Base-by-base conservation (phyloP, 1,140 invertebrate species). In the Drosophila bipectinata region DNA sequence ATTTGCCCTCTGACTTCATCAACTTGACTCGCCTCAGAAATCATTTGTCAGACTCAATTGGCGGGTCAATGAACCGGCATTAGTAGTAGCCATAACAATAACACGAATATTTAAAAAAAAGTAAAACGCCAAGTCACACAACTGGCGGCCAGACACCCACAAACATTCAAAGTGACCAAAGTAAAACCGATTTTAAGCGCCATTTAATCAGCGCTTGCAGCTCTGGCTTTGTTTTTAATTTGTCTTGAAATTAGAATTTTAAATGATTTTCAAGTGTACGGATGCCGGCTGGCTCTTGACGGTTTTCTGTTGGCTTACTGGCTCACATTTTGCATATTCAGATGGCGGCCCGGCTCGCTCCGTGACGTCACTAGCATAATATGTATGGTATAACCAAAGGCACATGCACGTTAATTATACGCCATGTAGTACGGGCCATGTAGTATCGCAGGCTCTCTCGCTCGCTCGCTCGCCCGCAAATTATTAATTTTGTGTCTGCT, bases 201-300 rank as follows among this genome's bases (percentile, higher is more conserved):
- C 82, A 79, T 87, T 87, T 87, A 87, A 87, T 87, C 83, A 79
- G 71, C 71, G 82, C 74, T 59, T 79, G 74, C 64, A 85, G 82
- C 82, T 72, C 54, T 57, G 48, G 63, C 74, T 81, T 75, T 87
- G 82, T 79, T 78, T 87, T 85, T 82, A 79, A 85, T 87, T 87
- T 88, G 83, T 78, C 82, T 87, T 88, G 82, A 83, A 87, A 88
- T 87, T 88, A 88, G 83, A 88, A 87, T 88, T 87, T 87, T 87
- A 87, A 87, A 88, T 87, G 78, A 78, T 63, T 76, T 48, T 67
- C 62, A 79, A 68, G 61, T 72, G 66, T 72, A 10, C 57, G 54
- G 34, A 47, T 60, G 55, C 32, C 37, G 37, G 32, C 18, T 21
- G 30, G 57, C 45, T 57, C 34, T 37, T 37, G 34, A 37, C 34